Percentiles rank a stretch among this genome's conserved stretches.
These are phyloP conservation scores for Petrolisthes manimaculis DNA, from an alignment of 2,888 invertebrate species.

Conservation along the genomic window DNA sequence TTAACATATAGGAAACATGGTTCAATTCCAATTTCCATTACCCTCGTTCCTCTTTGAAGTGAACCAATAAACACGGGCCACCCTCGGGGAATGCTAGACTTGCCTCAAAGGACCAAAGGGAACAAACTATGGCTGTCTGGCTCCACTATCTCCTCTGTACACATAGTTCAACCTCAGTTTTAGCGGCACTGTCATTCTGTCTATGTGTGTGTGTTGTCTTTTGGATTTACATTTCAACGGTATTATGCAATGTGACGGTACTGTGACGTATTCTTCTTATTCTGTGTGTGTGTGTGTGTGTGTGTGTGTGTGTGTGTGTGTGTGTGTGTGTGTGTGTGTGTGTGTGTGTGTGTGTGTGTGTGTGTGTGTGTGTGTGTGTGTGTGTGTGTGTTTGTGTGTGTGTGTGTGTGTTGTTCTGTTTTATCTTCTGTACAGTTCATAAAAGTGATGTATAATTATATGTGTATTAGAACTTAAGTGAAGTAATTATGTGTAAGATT, in stretches of 20 bases:
- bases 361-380: conserved; percentile 1
- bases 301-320: conserved; percentile 1
- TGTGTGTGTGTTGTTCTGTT: background rate
- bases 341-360: conserved; percentile 1
- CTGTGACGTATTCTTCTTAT: too few relatives aligned
- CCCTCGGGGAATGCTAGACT: background rate
- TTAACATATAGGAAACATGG: background rate
- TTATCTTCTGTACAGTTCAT: too few relatives aligned
- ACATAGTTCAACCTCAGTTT: background rate
- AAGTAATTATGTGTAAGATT: too few relatives aligned
- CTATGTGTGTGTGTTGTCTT: background rate
- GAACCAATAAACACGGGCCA: background rate
- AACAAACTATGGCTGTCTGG: background rate
- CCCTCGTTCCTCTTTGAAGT: background rate
- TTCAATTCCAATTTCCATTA: background rate
- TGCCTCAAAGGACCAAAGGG: background rate
- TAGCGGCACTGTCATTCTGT: background rate
- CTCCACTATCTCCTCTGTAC: background rate
- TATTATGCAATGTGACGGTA: too few relatives aligned
- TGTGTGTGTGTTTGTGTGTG: background rate
- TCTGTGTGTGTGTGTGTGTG: background rate
- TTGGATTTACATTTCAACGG: too few relatives aligned
- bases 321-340: conserved; percentile 1
- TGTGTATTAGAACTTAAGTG: too few relatives aligned
- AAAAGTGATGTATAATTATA: too few relatives aligned